phyloP scores from a whole-genome alignment of 2,888 invertebrate species.

The Leptarthrus brevirostris region DNA sequence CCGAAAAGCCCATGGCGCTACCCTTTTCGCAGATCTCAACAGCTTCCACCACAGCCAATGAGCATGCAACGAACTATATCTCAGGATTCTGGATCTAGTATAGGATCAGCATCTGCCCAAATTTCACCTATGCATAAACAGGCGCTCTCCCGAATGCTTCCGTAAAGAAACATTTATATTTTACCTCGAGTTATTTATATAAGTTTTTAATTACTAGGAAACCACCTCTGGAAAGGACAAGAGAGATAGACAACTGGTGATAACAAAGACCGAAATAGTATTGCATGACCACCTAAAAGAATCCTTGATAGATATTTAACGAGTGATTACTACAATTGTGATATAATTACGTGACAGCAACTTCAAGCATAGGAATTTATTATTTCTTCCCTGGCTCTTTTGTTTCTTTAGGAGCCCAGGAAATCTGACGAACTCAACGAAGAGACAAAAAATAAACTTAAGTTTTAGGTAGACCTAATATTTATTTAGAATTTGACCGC shows the following conservation, averaged over 20 bases:
- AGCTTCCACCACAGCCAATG: conserved; percentile 61
- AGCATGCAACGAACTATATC: conserved; percentile 70
- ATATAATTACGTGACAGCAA: conserved; percentile 40
- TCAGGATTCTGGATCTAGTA: conserved; percentile 73
- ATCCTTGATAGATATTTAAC: conserved; percentile 35
- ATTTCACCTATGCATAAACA: conserved; percentile 66
- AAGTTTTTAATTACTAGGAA: conserved; percentile 59
- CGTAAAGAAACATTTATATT: conserved; percentile 59
- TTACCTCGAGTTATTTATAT: background rate
- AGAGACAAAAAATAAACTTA: conserved; percentile 3
- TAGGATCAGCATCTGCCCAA: conserved; percentile 69
- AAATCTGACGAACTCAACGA: background rate
- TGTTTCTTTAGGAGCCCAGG: background rate
- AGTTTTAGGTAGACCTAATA: conserved; percentile 16
- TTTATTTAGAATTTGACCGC: conserved; percentile 1
- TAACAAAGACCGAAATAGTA: background rate
- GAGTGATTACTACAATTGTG: conserved; percentile 44
- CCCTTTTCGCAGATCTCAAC: conserved; percentile 69
- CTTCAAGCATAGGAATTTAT: conserved; percentile 16
- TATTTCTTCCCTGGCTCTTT: background rate
- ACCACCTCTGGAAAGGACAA: conserved; percentile 64
- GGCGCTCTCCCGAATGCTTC: conserved; percentile 65
- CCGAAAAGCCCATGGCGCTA: conserved; percentile 84
- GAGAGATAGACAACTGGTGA: conserved; percentile 66
- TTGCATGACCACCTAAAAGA: conserved; percentile 17